phyloP scores from a whole-genome alignment of 2,888 invertebrate genomes.

The Rotaria magnacalcarata region DNA sequence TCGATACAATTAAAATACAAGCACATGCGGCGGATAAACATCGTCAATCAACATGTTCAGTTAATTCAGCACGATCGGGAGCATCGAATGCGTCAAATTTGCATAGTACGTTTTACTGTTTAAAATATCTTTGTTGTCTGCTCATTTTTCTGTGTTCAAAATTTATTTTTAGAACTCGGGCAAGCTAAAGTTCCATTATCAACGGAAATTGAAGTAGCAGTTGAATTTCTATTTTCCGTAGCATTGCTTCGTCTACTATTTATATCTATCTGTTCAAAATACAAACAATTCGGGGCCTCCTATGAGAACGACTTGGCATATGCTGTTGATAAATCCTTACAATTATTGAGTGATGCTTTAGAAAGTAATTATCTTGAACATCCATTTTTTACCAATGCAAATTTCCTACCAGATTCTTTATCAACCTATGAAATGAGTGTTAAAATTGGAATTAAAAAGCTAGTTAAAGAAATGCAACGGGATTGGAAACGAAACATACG shows the following conservation, averaged over 20 bases:
- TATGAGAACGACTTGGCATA: background rate
- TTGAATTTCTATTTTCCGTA: background rate
- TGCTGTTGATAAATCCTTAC: background rate
- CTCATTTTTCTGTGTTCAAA: background rate
- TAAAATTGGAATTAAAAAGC: background rate
- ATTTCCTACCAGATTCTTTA: background rate
- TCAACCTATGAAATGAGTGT: background rate
- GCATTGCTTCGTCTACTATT: background rate
- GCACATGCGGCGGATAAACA: background rate
- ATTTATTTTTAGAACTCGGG: background rate
- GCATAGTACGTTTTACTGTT: background rate
- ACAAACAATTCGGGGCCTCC: background rate
- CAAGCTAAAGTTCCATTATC: background rate
- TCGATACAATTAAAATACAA: background rate
- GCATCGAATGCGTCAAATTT: background rate
- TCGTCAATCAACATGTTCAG: background rate
- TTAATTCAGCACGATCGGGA: background rate
- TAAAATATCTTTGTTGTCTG: too few species aligned
- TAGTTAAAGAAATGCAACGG: background rate
- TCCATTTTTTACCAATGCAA: background rate
- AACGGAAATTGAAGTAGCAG: background rate
- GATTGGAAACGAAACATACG: background rate
- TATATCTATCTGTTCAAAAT: background rate
- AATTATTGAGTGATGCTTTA: background rate
- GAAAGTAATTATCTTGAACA: slow-evolving; percentile 27